Percentiles rank a stretch among this genome's conserved stretches.
These are phyloP conservation scores for Hemiprocne comata DNA, from an alignment of 2,113 vertebrate genomes.

Conservation along the genomic window DNA sequence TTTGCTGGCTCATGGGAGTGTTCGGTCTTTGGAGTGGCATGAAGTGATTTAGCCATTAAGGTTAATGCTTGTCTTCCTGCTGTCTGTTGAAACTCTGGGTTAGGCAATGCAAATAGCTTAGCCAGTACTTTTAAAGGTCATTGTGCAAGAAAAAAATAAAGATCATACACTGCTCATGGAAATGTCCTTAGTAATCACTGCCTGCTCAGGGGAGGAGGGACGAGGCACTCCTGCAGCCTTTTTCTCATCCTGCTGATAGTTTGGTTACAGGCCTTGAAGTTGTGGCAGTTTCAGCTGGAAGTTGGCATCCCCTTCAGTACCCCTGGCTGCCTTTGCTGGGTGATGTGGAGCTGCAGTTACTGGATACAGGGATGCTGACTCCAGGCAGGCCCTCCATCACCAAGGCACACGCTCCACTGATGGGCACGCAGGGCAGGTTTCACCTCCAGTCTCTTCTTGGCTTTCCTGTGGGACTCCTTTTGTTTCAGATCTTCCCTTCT, in stretches of 20 bases:
- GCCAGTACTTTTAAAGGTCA: conserved; percentile 82
- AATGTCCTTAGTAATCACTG: conserved; percentile 73
- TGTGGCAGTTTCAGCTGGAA: neutral
- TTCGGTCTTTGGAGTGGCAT: conserved; percentile 59
- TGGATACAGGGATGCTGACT: fast-evolving
- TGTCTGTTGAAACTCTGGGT: conserved; percentile 71
- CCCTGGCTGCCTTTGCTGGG: neutral
- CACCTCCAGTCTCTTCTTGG: neutral
- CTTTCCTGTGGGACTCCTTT: neutral
- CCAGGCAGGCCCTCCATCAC: neutral
- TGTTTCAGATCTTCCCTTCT: neutral
- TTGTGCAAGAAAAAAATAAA: conserved; percentile 68
- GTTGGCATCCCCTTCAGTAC: neutral
- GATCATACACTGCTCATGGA: conserved; percentile 63
- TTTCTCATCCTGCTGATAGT: conserved; percentile 15
- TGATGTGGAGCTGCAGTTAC: neutral
- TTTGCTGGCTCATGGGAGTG: conserved; percentile 27
- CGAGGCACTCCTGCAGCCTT: neutral
- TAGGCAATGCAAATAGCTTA: conserved; percentile 81
- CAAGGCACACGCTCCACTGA: fast-evolving
- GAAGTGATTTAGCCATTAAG: conserved; percentile 78
- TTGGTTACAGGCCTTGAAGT: conserved; percentile 2
- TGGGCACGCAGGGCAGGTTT: neutral
- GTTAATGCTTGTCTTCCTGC: conserved; percentile 77
- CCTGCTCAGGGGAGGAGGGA: conserved; percentile 39